Conservation (phyloP, 2,113 vertebrate species). For the Saccopteryx leptura region DNA sequence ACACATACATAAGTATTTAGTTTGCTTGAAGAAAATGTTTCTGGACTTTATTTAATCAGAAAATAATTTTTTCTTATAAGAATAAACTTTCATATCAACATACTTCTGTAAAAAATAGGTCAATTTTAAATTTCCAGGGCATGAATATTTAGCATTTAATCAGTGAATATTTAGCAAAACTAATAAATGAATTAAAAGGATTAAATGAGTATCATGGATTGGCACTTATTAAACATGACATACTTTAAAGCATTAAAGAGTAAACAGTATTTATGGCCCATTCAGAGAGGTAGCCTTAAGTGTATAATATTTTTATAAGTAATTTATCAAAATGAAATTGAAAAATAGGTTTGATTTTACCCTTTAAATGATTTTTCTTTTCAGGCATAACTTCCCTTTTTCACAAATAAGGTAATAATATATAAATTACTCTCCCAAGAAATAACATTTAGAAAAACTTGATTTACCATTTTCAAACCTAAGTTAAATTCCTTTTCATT, state of each 20-base stretch:
- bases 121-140: conserved; percentile 9
- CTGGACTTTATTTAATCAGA: conserved; percentile 1
- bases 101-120: conserved; percentile 57
- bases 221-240: neutral
- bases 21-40: neutral
- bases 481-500: conserved; percentile 17
- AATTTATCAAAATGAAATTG: neutral
- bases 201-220: conserved; percentile 6
- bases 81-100: conserved; percentile 7
- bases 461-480: neutral
- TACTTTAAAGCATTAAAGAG: conserved; percentile 24
- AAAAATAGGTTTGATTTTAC: conserved; percentile 11
- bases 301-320: conserved; percentile 13
- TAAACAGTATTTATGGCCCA: neutral
- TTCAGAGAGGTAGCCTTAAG: neutral
- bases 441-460: neutral
- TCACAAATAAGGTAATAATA: neutral
- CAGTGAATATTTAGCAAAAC: conserved; percentile 18
- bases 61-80: conserved; percentile 49
- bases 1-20: neutral
- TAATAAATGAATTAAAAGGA: conserved; percentile 42
- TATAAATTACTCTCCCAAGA: conserved; percentile 19
- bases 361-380: conserved; percentile 33
- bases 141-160: neutral
- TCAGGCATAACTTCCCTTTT: neutral